Evolutionary conservation across 1,140 invertebrate genomes (phyloP).

Genomic region (Drosophila funebris): DNA sequence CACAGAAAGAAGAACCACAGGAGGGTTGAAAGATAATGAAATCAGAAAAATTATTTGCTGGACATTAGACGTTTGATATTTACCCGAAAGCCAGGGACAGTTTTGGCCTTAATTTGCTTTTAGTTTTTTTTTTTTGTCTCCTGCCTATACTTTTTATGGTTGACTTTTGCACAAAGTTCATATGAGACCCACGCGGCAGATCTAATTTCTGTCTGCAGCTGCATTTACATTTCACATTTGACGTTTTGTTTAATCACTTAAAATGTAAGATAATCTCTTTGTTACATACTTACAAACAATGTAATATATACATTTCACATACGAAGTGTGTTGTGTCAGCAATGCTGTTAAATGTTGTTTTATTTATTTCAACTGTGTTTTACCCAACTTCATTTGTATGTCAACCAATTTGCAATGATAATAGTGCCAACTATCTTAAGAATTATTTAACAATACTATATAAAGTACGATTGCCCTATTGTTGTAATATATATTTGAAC

Average conservation of each 20-base stretch:
- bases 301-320: constrained; percentile 21
- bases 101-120: constrained; percentile 3
- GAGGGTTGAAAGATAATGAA: constrained; percentile 47
- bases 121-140: neutral
- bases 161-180: neutral
- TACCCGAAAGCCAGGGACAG: neutral
- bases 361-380: neutral
- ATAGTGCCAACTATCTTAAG: neutral
- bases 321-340: neutral
- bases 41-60: constrained; percentile 6
- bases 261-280: constrained; percentile 59
- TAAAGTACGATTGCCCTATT: no score
- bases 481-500: no score
- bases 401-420: neutral
- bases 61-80: constrained; percentile 1
- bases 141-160: neutral
- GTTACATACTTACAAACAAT: neutral
- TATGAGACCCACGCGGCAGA: neutral
- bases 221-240: constrained; percentile 56
- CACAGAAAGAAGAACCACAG: neutral
- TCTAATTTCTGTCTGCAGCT: constrained; percentile 48
- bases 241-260: constrained; percentile 45
- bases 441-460: neutral
- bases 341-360: neutral
- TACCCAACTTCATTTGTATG: neutral